Percentiles rank a stretch among this genome's conserved stretches.
Evolutionary conservation across 1,140 invertebrate species (phyloP).

Genomic region (Cheumatopsyche charites): DNA sequence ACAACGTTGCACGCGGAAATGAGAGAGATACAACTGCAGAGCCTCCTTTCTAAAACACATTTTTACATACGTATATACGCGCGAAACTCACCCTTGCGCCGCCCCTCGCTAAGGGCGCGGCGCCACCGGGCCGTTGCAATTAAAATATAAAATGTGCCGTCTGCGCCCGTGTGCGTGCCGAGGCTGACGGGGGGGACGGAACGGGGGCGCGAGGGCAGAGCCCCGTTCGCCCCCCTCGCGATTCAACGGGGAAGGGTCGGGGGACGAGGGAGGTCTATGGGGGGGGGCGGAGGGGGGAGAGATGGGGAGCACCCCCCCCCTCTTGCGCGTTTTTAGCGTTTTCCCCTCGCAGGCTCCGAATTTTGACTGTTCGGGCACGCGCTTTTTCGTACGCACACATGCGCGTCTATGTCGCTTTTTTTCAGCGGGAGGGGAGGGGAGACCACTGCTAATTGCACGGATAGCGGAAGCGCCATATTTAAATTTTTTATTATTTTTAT

Average conservation of each 20-base stretch:
- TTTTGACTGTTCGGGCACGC: conserved; percentile 48
- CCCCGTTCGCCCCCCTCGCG: too few species aligned
- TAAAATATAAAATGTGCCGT: conserved; percentile 49
- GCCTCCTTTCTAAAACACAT: conserved; percentile 43
- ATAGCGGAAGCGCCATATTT: background rate
- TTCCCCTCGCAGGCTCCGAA: conserved; percentile 31
- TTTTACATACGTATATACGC: conserved; percentile 45
- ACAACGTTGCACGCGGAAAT: conserved; percentile 47
- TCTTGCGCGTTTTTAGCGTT: background rate
- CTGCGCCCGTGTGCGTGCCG: conserved; percentile 24
- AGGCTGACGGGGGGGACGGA: background rate
- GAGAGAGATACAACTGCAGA: conserved; percentile 40
- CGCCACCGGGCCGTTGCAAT: conserved; percentile 46
- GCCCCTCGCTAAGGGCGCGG: background rate
- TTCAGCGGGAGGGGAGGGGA: too few species aligned
- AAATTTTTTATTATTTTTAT: conserved; percentile 6
- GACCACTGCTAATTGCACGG: conserved; percentile 36
- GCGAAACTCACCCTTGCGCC: background rate
- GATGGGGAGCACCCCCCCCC: conserved; percentile 2
- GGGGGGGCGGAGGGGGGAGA: background rate
- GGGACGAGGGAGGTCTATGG: too few species aligned
- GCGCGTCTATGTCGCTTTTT: conserved; percentile 23
- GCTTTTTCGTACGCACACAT: conserved; percentile 46
- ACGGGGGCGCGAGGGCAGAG: too few species aligned
- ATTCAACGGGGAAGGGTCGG: too few species aligned